Evolutionary conservation across 2,888 invertebrate species (phyloP), one percentile per base, ranked within the genome.

Genomic region (Plebejus anna): DNA sequence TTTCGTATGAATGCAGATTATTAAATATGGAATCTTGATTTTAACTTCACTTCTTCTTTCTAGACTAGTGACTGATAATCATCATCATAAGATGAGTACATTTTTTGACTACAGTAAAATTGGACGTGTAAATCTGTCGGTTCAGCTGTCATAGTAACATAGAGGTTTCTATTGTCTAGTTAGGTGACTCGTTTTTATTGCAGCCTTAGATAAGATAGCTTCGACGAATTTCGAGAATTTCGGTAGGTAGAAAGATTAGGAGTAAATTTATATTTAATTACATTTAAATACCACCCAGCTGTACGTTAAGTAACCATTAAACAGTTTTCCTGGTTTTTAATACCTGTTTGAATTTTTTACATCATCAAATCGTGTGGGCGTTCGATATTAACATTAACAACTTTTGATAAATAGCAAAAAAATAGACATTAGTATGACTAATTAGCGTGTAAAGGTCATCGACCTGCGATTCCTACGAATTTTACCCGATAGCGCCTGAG

Each of bases 391-490:
- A 7, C 55, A 73, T 73, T 73, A 55, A 28, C 73, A 28, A 51
- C 71, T 73, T 73, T 73, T 73, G 51, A 73, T 32, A 51, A 73
- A 73, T 73, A 28, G 73, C 73, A 73, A 73, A 73, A 73, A 73
- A 73, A 28, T 73, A 28, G 73, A 55, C 55, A 73, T 73, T 73
- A 55, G 73, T 55, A 73, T 73, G 73, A 73, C 73, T 73, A 73
- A 73, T 73, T 73, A 55, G 73, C 22, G 51, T 51, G 5, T 6
- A 51, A 47, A 47, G 51, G 32, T 72, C 72, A 42, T 16, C 66
- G 66, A 66, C 66, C 42, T 22, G 11, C 42, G 71, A 71, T 71
- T 66, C 4, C 13, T 32, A 36, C 13, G 32, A 66, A 66, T 32
- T 66, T 66, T 66, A 1, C 32, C 66, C 32, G 32, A 66, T 36